Conservation (phyloP, 2,797 vertebrate genomes). For the Oophaga sylvatica region DNA sequence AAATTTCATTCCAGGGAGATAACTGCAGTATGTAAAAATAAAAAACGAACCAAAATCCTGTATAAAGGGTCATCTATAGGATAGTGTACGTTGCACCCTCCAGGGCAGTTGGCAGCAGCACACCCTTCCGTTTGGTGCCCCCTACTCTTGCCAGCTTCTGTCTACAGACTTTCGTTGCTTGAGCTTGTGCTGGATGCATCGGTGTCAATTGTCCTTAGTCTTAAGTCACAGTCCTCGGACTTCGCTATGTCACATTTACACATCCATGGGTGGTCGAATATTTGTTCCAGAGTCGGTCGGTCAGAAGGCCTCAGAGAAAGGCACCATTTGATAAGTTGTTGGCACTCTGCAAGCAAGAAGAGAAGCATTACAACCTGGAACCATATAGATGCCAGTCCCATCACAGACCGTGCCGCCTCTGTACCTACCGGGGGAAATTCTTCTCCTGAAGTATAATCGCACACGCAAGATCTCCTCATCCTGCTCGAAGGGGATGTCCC, state of each 20-base stretch:
- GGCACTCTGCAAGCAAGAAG: slow-evolving; percentile 81
- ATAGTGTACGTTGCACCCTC: slow-evolving; percentile 71
- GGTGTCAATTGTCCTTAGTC: slow-evolving; percentile 85
- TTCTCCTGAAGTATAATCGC: slow-evolving; percentile 90
- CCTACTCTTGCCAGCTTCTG: slow-evolving; percentile 65
- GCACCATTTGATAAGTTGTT: slow-evolving; percentile 97
- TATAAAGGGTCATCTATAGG: slow-evolving; percentile 74
- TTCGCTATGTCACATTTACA: slow-evolving; percentile 79
- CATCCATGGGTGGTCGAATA: slow-evolving; percentile 95
- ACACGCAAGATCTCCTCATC: slow-evolving; percentile 95
- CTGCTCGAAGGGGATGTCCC: slow-evolving; percentile 97
- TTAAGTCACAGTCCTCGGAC: slow-evolving; percentile 83
- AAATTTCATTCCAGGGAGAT: slow-evolving; percentile 75
- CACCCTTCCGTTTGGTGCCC: slow-evolving; percentile 72
- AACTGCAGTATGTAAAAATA: slow-evolving; percentile 72
- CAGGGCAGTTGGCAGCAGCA: slow-evolving; percentile 72
- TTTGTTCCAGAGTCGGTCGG: slow-evolving; percentile 94
- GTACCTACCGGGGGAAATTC: slow-evolving; percentile 85
- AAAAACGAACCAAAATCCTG: slow-evolving; percentile 79
- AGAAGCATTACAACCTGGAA: background rate
- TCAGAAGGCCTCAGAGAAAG: slow-evolving; percentile 93
- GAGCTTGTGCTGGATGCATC: slow-evolving; percentile 95
- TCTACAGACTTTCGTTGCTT: slow-evolving; percentile 93
- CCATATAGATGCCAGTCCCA: background rate
- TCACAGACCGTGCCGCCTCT: background rate